Conservation (phyloP, 2,113 vertebrate species). For the Phasianus colchicus region DNA sequence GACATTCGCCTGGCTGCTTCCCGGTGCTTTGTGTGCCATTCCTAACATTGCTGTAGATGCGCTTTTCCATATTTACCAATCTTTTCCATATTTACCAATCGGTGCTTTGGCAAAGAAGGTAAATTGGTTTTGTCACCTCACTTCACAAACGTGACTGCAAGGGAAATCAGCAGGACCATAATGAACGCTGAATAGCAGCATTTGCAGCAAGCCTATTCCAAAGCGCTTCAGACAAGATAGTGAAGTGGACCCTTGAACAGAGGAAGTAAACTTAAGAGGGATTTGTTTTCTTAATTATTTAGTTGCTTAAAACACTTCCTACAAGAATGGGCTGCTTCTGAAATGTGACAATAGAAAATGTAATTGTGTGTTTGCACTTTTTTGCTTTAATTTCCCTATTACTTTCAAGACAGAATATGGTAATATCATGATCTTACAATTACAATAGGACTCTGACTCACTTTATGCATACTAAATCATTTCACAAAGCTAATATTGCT, state of each 20-base stretch:
- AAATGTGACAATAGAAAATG: neutral
- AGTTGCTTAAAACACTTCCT: constrained; percentile 9
- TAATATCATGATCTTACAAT: neutral
- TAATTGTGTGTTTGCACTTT: neutral
- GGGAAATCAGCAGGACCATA: neutral
- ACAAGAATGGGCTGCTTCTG: neutral
- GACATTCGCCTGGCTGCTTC: constrained; percentile 39
- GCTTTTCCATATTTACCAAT: neutral
- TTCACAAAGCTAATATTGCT: neutral
- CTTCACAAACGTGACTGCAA: neutral
- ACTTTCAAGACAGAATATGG: neutral
- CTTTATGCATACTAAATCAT: neutral
- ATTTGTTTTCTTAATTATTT: neutral
- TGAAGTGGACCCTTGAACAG: constrained; percentile 13
- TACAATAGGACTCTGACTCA: neutral
- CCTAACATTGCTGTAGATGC: neutral
- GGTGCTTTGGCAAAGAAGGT: neutral
- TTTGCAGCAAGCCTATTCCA: constrained; percentile 4
- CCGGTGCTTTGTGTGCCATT: neutral
- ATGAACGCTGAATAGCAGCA: neutral
- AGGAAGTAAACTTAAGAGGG: constrained; percentile 25
- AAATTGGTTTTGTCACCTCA: neutral
- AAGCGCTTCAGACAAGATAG: neutral
- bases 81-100: neutral
- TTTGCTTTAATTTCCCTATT: neutral